These are phyloP conservation scores for Ptychoptera albimana DNA, from an alignment of 2,888 invertebrate genomes.

Conservation along the genomic window DNA sequence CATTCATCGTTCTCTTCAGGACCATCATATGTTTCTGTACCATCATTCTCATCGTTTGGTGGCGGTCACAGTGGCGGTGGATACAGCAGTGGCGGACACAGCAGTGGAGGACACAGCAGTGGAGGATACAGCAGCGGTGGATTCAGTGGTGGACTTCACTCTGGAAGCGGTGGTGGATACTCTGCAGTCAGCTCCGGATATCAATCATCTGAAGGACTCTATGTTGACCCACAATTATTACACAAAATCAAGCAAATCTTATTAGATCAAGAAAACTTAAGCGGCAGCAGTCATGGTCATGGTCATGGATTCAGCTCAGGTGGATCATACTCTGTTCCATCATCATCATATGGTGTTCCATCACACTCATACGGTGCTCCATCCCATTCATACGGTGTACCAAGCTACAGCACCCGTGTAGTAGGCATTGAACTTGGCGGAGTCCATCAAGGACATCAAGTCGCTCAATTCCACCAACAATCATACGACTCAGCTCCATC, in stretches of 20 bases:
- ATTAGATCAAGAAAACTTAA: conserved; percentile 51
- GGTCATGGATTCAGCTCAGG: conserved; percentile 4
- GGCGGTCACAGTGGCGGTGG: conserved; percentile 5
- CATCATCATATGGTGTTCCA: conserved; percentile 22
- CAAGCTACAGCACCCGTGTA: conserved; percentile 38
- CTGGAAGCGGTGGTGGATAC: conserved; percentile 46
- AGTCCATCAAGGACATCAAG: conserved; percentile 63
- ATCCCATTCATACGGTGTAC: conserved; percentile 42
- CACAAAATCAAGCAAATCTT: conserved; percentile 66
- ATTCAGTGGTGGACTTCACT: conserved; percentile 17
- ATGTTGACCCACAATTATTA: conserved; percentile 54
- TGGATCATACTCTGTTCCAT: conserved; percentile 5
- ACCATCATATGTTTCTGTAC: conserved; percentile 1
- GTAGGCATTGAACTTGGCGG: conserved; percentile 65
- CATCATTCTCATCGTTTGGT: conserved; percentile 6
- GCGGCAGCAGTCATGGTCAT: conserved; percentile 20
- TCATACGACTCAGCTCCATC: conserved; percentile 32
- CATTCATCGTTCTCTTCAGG: neutral
- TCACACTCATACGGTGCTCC: conserved; percentile 30
- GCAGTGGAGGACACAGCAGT: conserved; percentile 6
- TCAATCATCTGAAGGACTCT: conserved; percentile 58
- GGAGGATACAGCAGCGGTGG: conserved; percentile 16
- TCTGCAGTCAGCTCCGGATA: conserved; percentile 51
- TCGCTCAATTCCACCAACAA: conserved; percentile 59
- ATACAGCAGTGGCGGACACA: conserved; percentile 1